A percentile compares a stretch with the other conserved stretches of the same genome.
Conservation (phyloP, 2,888 invertebrate species). For the Ectobius pallidus region DNA sequence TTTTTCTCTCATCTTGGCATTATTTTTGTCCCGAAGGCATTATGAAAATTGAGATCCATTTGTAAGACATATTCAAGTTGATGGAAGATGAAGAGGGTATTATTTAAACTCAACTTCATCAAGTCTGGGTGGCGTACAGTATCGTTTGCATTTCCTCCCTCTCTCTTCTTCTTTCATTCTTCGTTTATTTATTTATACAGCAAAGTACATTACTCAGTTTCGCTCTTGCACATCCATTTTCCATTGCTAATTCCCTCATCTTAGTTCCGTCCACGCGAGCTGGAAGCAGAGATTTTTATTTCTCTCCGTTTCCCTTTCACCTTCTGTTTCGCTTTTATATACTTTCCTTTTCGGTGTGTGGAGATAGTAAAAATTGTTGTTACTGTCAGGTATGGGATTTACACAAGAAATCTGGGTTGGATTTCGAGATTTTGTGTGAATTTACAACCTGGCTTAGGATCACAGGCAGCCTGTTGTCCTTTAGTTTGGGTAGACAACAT, state of each 20-base stretch:
- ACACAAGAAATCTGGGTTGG: conserved; percentile 32
- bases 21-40: no score
- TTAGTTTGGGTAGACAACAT: not conserved
- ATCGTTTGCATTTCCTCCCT: not conserved
- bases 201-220: conserved; percentile 20
- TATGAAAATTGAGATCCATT: no score
- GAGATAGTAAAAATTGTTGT: conserved; percentile 32
- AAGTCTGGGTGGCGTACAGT: not conserved
- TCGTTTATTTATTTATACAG: conserved; percentile 35
- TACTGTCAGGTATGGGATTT: conserved; percentile 37
- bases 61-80: not conserved
- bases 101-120: not conserved
- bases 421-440: conserved; percentile 35
- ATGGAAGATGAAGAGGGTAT: not conserved
- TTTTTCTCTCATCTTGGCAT: no score
- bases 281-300: conserved; percentile 3
- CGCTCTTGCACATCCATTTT: conserved; percentile 25
- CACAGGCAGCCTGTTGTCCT: not conserved
- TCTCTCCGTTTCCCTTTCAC: not conserved
- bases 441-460: conserved; percentile 37
- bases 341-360: not conserved
- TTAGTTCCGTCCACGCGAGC: not conserved
- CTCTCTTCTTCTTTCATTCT: not conserved
- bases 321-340: conserved; percentile 11
- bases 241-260: conserved; percentile 35